These are phyloP conservation scores for Clarias batrachus DNA, from an alignment of 2,113 vertebrate genomes.

Conservation along the genomic window DNA sequence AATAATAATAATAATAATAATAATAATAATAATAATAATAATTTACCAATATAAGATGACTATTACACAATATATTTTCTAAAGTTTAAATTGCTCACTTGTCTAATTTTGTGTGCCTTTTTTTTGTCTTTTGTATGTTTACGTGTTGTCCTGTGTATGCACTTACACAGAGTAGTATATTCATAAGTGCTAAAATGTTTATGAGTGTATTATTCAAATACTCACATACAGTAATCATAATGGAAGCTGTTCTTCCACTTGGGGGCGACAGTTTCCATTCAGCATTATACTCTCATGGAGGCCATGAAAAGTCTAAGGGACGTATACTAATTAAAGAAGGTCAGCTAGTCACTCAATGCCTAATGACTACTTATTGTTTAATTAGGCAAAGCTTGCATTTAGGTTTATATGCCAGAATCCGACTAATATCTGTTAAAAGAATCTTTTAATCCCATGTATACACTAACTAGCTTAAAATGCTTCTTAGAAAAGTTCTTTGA, in stretches of 20 bases:
- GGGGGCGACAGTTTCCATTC: conserved; percentile 49
- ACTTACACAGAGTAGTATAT: neutral
- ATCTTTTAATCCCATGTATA: neutral
- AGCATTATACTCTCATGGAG: neutral
- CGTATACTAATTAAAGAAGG: neutral
- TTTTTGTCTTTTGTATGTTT: neutral
- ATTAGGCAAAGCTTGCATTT: neutral
- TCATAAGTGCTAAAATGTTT: neutral
- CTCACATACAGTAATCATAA: neutral
- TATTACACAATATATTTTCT: neutral
- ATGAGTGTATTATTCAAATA: neutral
- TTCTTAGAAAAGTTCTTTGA: no score
- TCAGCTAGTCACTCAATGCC: neutral
- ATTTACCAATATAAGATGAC: neutral
- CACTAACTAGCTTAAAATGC: neutral
- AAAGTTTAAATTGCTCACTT: neutral
- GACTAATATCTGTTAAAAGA: neutral
- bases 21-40: no score
- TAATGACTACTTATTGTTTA: neutral
- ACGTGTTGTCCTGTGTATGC: neutral
- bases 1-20: no score
- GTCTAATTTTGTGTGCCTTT: neutral
- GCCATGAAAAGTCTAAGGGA: neutral
- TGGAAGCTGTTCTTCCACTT: conserved; percentile 30
- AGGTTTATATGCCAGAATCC: neutral